A percentile compares a stretch with the other conserved stretches of the same genome.
These are phyloP conservation scores for Sula dactylatra DNA, from an alignment of 2,113 vertebrate species.

Conservation along the genomic window DNA sequence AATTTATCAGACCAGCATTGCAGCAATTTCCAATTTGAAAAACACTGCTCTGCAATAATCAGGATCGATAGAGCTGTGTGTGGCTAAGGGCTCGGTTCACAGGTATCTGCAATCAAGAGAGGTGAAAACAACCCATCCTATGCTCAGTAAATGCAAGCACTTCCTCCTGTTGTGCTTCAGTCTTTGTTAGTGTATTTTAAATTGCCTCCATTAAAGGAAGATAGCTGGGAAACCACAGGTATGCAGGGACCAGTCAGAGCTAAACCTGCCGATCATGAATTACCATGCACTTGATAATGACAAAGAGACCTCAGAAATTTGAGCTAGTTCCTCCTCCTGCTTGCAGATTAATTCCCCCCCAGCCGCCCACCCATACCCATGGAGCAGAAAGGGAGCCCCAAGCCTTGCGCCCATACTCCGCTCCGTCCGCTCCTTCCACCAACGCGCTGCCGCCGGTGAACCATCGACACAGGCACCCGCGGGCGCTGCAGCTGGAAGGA, in stretches of 20 bases:
- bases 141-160: background rate
- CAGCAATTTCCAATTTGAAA: background rate
- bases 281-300: background rate
- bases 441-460: background rate
- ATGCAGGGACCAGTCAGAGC: background rate
- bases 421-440: background rate
- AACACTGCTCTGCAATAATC: background rate
- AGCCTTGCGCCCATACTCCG: background rate
- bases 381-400: background rate
- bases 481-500: background rate
- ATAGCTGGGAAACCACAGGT: background rate
- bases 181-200: background rate
- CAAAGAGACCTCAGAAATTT: background rate
- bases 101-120: background rate
- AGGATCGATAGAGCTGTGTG: background rate
- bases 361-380: background rate
- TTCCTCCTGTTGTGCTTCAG: background rate
- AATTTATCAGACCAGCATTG: rapidly evolving
- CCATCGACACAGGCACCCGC: rapidly evolving
- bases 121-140: background rate
- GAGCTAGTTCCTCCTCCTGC: background rate
- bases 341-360: background rate
- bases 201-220: background rate
- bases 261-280: background rate
- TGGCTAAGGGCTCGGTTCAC: background rate